A percentile compares a stretch with the other conserved stretches of the same genome.
phyloP scores from a whole-genome alignment of 2,797 vertebrate genomes.

The Chaunax sp. region DNA sequence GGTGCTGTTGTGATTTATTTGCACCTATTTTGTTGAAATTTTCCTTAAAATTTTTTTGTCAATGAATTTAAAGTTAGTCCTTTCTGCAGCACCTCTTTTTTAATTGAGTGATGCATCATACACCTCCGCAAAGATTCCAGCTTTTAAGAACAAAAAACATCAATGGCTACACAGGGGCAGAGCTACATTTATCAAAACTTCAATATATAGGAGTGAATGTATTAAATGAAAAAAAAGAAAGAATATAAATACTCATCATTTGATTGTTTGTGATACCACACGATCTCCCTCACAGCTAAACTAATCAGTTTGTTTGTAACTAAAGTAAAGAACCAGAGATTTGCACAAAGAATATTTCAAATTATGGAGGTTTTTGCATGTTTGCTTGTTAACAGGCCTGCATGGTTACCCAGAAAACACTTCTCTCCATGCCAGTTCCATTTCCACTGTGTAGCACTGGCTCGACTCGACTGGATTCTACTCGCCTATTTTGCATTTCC shows the following conservation, averaged over 20 bases:
- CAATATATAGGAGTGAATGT: not conserved
- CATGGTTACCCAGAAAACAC: conserved; percentile 46
- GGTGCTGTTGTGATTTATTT: too few species aligned
- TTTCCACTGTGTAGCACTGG: too few species aligned
- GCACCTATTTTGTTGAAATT: too few species aligned
- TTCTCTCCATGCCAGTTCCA: conserved; percentile 24
- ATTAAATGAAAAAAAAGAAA: not conserved
- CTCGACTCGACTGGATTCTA: too few species aligned
- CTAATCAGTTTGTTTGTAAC: conserved; percentile 37
- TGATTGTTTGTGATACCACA: conserved; percentile 29
- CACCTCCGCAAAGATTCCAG: too few species aligned
- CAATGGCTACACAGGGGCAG: not conserved
- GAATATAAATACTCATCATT: not conserved
- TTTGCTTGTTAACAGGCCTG: conserved; percentile 19
- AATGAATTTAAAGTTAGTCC: too few species aligned
- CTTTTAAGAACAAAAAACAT: too few species aligned
- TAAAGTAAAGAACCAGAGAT: conserved; percentile 52
- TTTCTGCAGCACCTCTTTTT: too few species aligned
- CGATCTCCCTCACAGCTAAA: conserved; percentile 5
- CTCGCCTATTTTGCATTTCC: too few species aligned
- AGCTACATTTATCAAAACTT: not conserved
- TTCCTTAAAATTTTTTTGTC: too few species aligned
- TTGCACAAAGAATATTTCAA: conserved; percentile 42
- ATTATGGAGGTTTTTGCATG: conserved; percentile 41
- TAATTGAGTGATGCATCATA: too few species aligned